Base-by-base conservation (phyloP, 2,113 vertebrate species). In the Variabilichromis moorii region DNA sequence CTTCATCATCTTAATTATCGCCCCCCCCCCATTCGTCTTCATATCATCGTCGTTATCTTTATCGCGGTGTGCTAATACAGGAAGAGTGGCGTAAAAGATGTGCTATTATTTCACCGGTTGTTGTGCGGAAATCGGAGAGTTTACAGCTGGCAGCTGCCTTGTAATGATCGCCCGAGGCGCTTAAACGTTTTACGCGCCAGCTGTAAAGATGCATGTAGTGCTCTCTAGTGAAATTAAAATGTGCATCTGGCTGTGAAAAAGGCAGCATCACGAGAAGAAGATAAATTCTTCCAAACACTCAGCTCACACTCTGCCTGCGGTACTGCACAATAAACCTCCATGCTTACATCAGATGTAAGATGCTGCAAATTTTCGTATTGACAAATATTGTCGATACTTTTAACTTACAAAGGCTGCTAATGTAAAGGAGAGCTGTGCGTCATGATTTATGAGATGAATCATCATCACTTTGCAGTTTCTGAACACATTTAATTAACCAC, bases 1-100 rank as follows among this genome's bases (percentile, higher is more conserved):
- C 94, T 90, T 90, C 92, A 93, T 90, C 93, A 89, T 94, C 89
- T 88, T 93, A 93, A 95, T 94, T 90, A 93, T 91, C 81, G 85
- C 47, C 81, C 7, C 9, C 81, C 7, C 9, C 53, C 85, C 42
- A 6, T 79, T 80, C 61, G 82, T 59, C 85, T 86, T 87, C 82
- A 45, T 50, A 19, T 88, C 61, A 50, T 85, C 57, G 24, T 28
- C 86, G 14, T 84, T 50, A 14, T 83, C 76, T 55, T 53, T 35
- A 63, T 40, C 42, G 2, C 11, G 26, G 50, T 21, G 45, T 57
- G 35, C 57, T 81, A 26, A 54, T 51, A 73, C 13, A n/a, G 37
- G 31, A 71, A 31, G 6, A 40, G 37, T 19, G 17, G 47, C 11
- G 40, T 47, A 21, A 55, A 5, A 26, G 31, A 28, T 17, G 19